Conservation (phyloP, 2,113 vertebrate species). For the Globicephala melas region DNA sequence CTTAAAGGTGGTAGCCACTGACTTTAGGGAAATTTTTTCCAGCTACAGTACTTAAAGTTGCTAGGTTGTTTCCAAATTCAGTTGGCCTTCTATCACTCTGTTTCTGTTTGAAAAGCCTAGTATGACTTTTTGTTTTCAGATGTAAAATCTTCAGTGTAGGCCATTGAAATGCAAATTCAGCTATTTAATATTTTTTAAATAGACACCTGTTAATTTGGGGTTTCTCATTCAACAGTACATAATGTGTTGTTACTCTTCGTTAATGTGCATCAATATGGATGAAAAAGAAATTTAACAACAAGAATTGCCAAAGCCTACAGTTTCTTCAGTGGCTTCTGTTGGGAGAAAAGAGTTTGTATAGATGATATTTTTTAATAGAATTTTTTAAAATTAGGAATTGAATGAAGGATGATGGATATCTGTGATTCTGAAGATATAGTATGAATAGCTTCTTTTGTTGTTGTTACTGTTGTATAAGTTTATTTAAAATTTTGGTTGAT, state of each 20-base stretch:
- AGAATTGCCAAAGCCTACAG: not conserved
- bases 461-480: conserved; percentile 6
- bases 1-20: not conserved
- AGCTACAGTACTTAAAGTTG: not conserved
- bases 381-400: not conserved
- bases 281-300: conserved; percentile 2
- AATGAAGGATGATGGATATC: not conserved
- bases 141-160: not conserved
- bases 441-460: not conserved
- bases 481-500: conserved; percentile 29
- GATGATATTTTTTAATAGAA: not conserved
- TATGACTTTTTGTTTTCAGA: conserved; percentile 46
- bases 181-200: conserved; percentile 26
- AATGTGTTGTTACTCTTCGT: not conserved
- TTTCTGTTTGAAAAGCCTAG: conserved; percentile 17
- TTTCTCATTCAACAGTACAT: not conserved
- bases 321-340: not conserved
- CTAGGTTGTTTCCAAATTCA: conserved; percentile 45
- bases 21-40: not conserved
- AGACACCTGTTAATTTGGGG: not conserved
- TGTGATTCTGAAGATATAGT: conserved; percentile 26
- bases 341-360: not conserved
- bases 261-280: not conserved
- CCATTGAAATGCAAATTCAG: conserved; percentile 3
- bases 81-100: not conserved